Evolutionary conservation across 2,797 vertebrate genomes (phyloP).

Genomic region (Pelochelys cantorii): DNA sequence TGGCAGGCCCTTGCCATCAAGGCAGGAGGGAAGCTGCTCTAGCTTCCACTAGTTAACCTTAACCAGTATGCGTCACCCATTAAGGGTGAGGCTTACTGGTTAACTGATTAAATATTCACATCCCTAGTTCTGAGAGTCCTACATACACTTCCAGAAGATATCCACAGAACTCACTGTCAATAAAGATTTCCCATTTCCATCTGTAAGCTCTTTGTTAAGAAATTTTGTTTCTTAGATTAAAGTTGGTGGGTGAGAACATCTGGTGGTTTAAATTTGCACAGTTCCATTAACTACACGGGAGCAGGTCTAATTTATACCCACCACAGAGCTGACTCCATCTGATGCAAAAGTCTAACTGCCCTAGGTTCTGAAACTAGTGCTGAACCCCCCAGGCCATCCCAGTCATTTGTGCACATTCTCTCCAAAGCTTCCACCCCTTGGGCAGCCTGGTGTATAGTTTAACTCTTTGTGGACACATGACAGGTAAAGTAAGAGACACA

Average conservation of each 20-base stretch:
- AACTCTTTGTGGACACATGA: neutral
- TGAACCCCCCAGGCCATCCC: neutral
- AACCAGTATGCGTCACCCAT: too few species aligned
- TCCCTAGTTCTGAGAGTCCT: neutral
- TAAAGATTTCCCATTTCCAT: slow-evolving; percentile 71
- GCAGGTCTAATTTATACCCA: slow-evolving; percentile 11
- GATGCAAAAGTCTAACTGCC: neutral
- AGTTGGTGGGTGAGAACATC: slow-evolving; percentile 22
- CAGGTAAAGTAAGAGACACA: neutral
- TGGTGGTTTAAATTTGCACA: slow-evolving; percentile 42
- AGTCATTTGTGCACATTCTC: neutral
- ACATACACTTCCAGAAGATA: slow-evolving; percentile 61
- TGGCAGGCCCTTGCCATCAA: too few species aligned
- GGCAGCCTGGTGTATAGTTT: neutral
- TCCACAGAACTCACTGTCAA: slow-evolving; percentile 70
- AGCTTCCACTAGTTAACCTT: too few species aligned
- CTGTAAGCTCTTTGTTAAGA: slow-evolving; percentile 64
- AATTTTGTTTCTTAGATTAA: slow-evolving; percentile 49
- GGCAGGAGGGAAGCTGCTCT: too few species aligned
- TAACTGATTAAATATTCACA: too few species aligned
- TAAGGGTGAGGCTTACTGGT: too few species aligned
- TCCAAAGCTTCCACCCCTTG: neutral
- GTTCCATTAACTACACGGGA: slow-evolving; percentile 35
- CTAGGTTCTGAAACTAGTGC: neutral
- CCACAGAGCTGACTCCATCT: neutral